Evolutionary conservation across 2,113 vertebrate species (phyloP).

Genomic region (Hippolais icterina): DNA sequence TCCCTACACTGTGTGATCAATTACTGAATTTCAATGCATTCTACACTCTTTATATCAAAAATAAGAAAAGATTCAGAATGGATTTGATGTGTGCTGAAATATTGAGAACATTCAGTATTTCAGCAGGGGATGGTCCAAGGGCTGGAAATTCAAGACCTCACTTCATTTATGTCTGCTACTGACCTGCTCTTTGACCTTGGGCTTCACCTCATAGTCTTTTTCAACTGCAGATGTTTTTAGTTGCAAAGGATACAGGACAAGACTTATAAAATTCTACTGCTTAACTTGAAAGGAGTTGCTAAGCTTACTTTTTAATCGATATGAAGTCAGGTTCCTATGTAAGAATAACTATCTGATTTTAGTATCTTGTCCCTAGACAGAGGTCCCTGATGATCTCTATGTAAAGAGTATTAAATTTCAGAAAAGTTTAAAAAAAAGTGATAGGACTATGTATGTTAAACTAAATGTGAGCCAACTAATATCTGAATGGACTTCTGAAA

Average conservation of each 20-base stretch:
- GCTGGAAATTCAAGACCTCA: neutral
- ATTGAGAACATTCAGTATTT: neutral
- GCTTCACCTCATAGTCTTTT: neutral
- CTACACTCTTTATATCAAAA: neutral
- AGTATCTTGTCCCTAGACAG: neutral
- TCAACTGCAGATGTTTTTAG: neutral
- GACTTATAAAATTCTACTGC: neutral
- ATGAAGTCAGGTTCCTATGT: neutral
- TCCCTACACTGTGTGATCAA: neutral
- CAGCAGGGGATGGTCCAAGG: neutral
- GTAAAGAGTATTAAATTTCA: neutral
- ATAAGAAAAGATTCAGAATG: neutral
- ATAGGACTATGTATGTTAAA: neutral
- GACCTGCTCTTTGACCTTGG: neutral
- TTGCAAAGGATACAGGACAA: neutral
- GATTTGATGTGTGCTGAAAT: neutral
- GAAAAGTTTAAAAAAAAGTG: neutral
- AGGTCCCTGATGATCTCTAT: neutral
- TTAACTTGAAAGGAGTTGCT: neutral
- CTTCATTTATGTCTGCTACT: neutral
- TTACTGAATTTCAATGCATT: neutral
- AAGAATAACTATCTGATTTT: neutral
- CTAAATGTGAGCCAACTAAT: neutral
- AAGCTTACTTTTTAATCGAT: neutral
- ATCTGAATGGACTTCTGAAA: neutral